These are phyloP conservation scores for Plectrocnemia conspersa DNA, from an alignment of 1,140 invertebrate genomes.

Conservation along the genomic window DNA sequence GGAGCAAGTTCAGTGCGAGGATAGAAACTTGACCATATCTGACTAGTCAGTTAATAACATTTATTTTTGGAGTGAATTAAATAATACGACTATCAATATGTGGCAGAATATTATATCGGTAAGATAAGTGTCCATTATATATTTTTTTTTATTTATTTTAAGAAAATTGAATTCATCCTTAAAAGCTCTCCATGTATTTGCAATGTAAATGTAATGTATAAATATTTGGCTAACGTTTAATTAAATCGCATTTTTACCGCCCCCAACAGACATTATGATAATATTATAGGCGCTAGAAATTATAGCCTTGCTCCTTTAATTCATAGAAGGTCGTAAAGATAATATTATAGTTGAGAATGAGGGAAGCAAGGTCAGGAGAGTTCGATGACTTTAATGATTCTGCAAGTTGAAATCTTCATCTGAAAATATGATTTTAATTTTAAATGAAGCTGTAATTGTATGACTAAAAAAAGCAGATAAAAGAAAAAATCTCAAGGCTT, in stretches of 20 bases:
- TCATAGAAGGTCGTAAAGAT: slow-evolving; percentile 6
- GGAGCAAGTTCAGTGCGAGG: slow-evolving; percentile 25
- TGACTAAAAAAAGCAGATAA: no score
- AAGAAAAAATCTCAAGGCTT: not conserved
- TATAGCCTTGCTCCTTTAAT: not conserved
- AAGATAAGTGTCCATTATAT: not conserved
- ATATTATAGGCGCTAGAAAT: not conserved
- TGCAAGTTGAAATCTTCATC: no score
- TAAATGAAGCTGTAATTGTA: no score
- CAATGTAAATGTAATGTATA: no score
- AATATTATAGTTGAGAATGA: slow-evolving; percentile 16
- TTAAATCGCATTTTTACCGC: no score
- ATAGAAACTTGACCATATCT: slow-evolving; percentile 4
- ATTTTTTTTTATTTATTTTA: not conserved
- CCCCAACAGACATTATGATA: not conserved
- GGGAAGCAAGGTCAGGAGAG: slow-evolving; percentile 20
- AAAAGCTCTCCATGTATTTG: no score
- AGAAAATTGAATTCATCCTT: not conserved
- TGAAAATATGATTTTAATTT: no score
- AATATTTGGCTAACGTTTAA: no score
- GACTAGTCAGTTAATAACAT: not conserved
- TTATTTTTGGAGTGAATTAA: not conserved
- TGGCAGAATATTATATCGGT: not conserved
- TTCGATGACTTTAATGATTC: slow-evolving; percentile 22
- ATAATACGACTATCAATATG: slow-evolving; percentile 1